These are phyloP conservation scores for Cyclophora albipunctata DNA, from an alignment of 2,888 invertebrate species.

Conservation along the genomic window DNA sequence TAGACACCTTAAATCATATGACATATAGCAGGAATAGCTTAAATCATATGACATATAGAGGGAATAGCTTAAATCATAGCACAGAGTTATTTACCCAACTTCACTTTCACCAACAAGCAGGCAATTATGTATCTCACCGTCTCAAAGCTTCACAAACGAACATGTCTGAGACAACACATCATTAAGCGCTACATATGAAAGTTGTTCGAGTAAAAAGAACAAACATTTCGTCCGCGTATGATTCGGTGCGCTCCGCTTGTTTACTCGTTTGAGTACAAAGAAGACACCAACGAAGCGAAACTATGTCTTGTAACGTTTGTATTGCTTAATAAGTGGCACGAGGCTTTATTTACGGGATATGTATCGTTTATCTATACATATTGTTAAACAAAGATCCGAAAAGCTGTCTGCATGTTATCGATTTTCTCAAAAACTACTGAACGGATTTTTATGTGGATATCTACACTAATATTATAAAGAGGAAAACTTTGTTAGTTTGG, in stretches of 20 bases:
- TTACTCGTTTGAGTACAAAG: constrained; percentile 20
- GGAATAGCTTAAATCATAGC: too few species aligned
- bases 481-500: too few species aligned
- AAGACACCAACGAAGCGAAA: constrained; percentile 24
- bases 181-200: constrained; percentile 9
- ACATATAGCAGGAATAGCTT: too few species aligned
- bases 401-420: not conserved
- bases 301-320: constrained; percentile 5
- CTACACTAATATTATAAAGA: too few species aligned
- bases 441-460: too few species aligned
- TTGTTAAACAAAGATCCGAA: not conserved
- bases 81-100: not conserved
- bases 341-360: not conserved
- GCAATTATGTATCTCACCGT: too few species aligned
- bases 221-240: constrained; percentile 7
- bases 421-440: too few species aligned
- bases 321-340: constrained; percentile 4
- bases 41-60: not conserved
- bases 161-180: constrained; percentile 6
- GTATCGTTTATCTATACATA: not conserved
- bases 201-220: constrained; percentile 12
- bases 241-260: constrained; percentile 11
- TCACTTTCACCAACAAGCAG: not conserved
- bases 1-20: too few species aligned
- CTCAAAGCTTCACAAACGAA: too few species aligned